These are phyloP conservation scores for Brachyhypopomus occidentalis DNA, from an alignment of 2,113 vertebrate species.

Conservation along the genomic window DNA sequence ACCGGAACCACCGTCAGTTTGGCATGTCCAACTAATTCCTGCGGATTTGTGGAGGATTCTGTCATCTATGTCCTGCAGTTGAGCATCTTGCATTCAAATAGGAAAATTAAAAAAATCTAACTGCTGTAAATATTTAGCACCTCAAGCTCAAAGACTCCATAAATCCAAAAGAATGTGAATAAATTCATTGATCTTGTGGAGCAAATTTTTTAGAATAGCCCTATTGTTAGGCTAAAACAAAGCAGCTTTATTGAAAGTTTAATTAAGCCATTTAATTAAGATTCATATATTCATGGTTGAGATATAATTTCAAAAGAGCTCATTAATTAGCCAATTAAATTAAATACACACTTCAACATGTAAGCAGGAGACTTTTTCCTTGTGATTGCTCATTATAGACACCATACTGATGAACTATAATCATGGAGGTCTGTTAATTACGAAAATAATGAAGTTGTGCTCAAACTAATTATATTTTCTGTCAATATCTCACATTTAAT, in stretches of 20 bases:
- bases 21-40: constrained; percentile 45
- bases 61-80: constrained; percentile 23
- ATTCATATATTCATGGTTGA: constrained; percentile 67
- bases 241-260: constrained; percentile 57
- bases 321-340: constrained; percentile 75
- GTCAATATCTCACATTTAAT: constrained; percentile 32
- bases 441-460: constrained; percentile 54
- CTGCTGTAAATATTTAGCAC: background rate
- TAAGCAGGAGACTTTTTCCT: constrained; percentile 61
- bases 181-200: constrained; percentile 26
- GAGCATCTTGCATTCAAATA: constrained; percentile 64
- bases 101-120: constrained; percentile 16
- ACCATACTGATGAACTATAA: constrained; percentile 65
- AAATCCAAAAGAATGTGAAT: constrained; percentile 50
- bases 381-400: constrained; percentile 63
- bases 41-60: constrained; percentile 46
- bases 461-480: constrained; percentile 53
- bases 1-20: constrained; percentile 59
- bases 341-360: constrained; percentile 67
- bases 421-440: constrained; percentile 63
- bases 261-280: constrained; percentile 69
- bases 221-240: constrained; percentile 22
- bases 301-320: constrained; percentile 68
- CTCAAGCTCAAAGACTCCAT: background rate
- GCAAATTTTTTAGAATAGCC: background rate